Base-by-base conservation (phyloP, 2,113 vertebrate species). In the Pogonocichla stellata region DNA sequence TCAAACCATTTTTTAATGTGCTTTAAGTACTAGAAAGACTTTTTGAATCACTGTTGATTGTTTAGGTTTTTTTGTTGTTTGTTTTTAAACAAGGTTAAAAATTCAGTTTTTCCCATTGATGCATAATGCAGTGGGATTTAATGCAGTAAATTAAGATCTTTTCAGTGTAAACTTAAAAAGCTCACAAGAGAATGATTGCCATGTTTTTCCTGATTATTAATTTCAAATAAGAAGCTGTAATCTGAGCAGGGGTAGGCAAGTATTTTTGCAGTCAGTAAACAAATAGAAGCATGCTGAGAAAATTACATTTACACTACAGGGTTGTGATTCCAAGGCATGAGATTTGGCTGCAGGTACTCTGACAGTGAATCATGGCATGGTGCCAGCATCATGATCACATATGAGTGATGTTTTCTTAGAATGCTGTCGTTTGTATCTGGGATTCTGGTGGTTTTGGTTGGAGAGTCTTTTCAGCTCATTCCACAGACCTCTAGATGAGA, bases 401-500 rank as follows among this genome's bases (percentile, higher is more conserved):
- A 9, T 77, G n/a, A 72, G 50, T n/a, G 61, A 56, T 61, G 38
- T 43, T 64, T 91, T 40, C 67, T 78, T 8, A 0, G 61, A 80
- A 15, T 60, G 83, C 38, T 88, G 34, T 77, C 64, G 26, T 70
- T 90, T 77, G 12, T 65, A 38, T 83, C 40, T 53, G 0, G 1
- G 71, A 38, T 86, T 90, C 28, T 74, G 64, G 38, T 74, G 58
- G 8, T 1, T 88, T 95, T 53, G 7, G 5, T 56, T 86, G 75
- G 19, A 51, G 85, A 95, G 64, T 79, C 33, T 17, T 95, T 97
- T 83, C 73, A 75, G 90, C 92, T 81, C 65, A 38, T 78, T 90
- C 90, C 72, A n/a, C 40, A 57, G 66, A 72, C 24, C 61, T 74
- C 60, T 71, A 29, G 67, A 79, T 81, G 93, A 94, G 93, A 90